Conservation (phyloP, 92 coral and sea anemone genomes). For the Palythoa grandiflora region DNA sequence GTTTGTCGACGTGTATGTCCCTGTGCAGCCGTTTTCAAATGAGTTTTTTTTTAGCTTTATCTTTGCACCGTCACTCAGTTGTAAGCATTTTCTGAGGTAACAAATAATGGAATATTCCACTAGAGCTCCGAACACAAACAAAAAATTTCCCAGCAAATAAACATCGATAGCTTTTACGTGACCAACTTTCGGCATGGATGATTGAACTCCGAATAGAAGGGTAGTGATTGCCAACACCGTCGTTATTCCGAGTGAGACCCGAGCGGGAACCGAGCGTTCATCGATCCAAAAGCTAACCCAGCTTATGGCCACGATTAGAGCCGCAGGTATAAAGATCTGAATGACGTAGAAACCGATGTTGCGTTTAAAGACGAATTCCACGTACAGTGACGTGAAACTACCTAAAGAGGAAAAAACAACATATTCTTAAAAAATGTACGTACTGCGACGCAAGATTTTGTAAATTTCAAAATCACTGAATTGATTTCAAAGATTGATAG, state of each 20-base stretch:
- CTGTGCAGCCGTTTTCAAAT: not conserved
- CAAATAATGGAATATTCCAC: constrained; percentile 69
- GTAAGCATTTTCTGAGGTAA: constrained; percentile 49
- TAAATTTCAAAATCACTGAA: no score
- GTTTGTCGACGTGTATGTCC: not conserved
- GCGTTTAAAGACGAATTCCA: constrained; percentile 51
- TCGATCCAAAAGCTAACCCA: constrained; percentile 82
- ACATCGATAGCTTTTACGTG: constrained; percentile 70
- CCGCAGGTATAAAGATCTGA: constrained; percentile 63
- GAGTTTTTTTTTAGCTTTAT: not conserved
- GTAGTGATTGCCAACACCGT: constrained; percentile 76
- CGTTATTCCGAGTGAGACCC: constrained; percentile 79
- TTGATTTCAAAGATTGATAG: no score
- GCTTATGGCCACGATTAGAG: constrained; percentile 61
- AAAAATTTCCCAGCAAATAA: constrained; percentile 61
- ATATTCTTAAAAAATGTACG: no score
- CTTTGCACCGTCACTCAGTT: not conserved
- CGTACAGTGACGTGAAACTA: constrained; percentile 34
- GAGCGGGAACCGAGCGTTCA: constrained; percentile 77
- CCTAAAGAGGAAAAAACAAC: constrained; percentile 25
- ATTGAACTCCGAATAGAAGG: constrained; percentile 64
- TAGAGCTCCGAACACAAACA: constrained; percentile 70
- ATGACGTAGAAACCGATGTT: constrained; percentile 62
- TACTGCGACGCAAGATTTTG: no score
- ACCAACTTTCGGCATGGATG: constrained; percentile 68